Conservation (phyloP, 2,888 invertebrate species). For the Ectropis crepuscularia region DNA sequence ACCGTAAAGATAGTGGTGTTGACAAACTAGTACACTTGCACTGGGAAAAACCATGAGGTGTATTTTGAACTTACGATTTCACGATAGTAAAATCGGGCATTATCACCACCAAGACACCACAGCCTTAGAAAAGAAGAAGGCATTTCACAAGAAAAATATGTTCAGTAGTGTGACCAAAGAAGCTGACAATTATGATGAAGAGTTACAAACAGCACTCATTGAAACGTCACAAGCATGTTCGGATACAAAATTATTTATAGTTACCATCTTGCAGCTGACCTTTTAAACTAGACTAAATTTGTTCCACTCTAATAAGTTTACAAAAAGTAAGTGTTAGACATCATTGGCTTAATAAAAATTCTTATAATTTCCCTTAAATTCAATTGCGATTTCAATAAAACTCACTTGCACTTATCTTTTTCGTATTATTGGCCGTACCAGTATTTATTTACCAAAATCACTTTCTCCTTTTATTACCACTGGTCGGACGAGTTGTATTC, state of each 20-base stretch:
- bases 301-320: conserved; percentile 45
- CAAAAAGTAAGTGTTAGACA: neutral
- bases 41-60: too few relatives aligned
- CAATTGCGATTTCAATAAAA: conserved; percentile 2
- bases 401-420: conserved; percentile 1
- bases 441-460: conserved; percentile 36
- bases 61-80: too few relatives aligned
- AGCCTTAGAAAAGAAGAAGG: too few relatives aligned
- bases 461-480: conserved; percentile 42
- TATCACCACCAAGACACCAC: too few relatives aligned
- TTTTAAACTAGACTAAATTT: conserved; percentile 37
- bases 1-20: too few relatives aligned
- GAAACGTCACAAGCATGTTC: neutral
- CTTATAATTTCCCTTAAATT: neutral
- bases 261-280: conserved; percentile 7
- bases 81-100: too few relatives aligned
- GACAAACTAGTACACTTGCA: too few relatives aligned
- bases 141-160: too few relatives aligned
- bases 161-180: neutral
- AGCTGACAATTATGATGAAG: neutral
- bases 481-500: conserved; percentile 26
- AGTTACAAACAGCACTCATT: neutral
- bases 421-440: conserved; percentile 18
- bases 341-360: too few relatives aligned
- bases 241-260: neutral